phyloP scores from a whole-genome alignment of 2,113 vertebrate species.

The Pituophis catenifer region DNA sequence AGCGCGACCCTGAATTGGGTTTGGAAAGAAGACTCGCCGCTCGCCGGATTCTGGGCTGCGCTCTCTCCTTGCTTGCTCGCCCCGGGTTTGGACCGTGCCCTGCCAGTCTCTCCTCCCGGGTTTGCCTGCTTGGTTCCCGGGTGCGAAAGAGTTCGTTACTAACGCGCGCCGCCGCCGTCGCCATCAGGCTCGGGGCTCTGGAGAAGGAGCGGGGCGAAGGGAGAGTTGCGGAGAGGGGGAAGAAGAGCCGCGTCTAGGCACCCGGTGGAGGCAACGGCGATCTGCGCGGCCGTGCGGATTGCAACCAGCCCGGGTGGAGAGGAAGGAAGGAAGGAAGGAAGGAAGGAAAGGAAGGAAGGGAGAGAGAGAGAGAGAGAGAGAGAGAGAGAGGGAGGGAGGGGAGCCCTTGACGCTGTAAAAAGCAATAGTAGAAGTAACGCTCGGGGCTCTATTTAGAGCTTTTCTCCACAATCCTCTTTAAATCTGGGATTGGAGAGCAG shows the following conservation, averaged over 20 bases:
- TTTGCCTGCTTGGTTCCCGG: neutral
- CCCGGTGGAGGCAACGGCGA: neutral
- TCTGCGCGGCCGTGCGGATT: neutral
- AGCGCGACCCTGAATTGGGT: neutral
- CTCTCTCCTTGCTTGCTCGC: neutral
- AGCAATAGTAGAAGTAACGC: neutral
- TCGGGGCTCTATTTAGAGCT: neutral
- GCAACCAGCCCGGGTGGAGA: neutral
- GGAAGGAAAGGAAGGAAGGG: neutral
- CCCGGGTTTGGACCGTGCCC: neutral
- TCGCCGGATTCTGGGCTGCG: neutral
- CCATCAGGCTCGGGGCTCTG: neutral
- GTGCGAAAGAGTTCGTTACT: too few species aligned
- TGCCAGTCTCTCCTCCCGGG: neutral
- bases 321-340: neutral
- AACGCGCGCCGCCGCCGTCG: neutral
- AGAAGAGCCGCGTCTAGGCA: neutral
- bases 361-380: neutral
- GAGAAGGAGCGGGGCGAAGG: neutral
- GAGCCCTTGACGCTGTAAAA: neutral
- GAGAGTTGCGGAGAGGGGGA: neutral
- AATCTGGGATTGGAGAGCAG: neutral
- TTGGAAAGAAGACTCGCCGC: neutral
- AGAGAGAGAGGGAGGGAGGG: neutral
- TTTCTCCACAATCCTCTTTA: neutral